Conservation (phyloP, 2,797 vertebrate genomes). For the Lateolabrax maculatus region DNA sequence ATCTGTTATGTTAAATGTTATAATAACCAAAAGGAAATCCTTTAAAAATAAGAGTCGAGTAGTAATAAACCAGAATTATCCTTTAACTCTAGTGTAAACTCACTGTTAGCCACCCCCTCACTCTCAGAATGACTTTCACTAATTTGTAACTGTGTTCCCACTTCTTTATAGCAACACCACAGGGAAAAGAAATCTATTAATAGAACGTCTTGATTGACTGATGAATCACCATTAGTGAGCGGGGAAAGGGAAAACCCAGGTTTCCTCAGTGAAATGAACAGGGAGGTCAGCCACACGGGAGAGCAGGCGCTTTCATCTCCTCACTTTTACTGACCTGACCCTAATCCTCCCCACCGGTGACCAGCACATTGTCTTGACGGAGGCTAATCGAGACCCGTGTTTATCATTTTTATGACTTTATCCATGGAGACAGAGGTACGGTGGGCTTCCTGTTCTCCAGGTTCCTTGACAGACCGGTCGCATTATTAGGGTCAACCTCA, state of each 20-base stretch:
- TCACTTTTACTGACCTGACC: constrained; percentile 73
- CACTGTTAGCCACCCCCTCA: neutral
- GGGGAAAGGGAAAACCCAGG: constrained; percentile 70
- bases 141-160: constrained; percentile 36
- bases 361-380: constrained; percentile 77
- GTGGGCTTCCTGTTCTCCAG: constrained; percentile 82
- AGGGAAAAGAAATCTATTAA: constrained; percentile 54
- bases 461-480: constrained; percentile 77
- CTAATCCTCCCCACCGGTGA: constrained; percentile 56
- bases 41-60: neutral
- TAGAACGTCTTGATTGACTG: constrained; percentile 67
- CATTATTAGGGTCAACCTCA: constrained; percentile 83
- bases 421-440: constrained; percentile 85
- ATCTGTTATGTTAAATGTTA: neutral
- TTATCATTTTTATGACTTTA: constrained; percentile 91
- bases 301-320: constrained; percentile 73
- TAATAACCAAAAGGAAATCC: neutral
- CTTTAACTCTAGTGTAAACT: constrained; percentile 1
- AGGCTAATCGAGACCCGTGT: constrained; percentile 82
- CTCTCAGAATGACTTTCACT: constrained; percentile 35
- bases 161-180: constrained; percentile 34
- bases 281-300: constrained; percentile 71
- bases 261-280: constrained; percentile 72
- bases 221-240: constrained; percentile 68
- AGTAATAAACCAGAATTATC: neutral